Percentiles rank a stretch among this genome's conserved stretches.
phyloP scores from a whole-genome alignment of 2,888 invertebrate species.

The Mythimna ferrago region DNA sequence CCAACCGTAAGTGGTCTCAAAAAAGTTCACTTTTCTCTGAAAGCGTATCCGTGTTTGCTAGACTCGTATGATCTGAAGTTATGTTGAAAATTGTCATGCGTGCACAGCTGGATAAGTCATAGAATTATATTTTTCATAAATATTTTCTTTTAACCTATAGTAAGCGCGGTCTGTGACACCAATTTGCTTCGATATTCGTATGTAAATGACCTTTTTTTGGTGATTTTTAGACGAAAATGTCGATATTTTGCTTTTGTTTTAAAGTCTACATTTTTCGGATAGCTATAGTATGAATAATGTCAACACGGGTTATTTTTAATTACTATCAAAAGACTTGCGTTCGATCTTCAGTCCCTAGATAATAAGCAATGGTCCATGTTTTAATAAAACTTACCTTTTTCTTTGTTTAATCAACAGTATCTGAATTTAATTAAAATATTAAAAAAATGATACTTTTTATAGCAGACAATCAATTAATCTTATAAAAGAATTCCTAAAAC shows the following conservation, averaged over 20 bases:
- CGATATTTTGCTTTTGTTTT: not conserved
- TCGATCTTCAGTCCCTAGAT: too few relatives aligned
- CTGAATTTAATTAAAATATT: not conserved
- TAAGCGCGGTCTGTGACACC: constrained; percentile 13
- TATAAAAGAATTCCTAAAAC: too few relatives aligned
- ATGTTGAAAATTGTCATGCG: constrained; percentile 66
- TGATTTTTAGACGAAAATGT: not conserved
- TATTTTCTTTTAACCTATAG: constrained; percentile 34
- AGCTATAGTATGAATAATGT: not conserved
- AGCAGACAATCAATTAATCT: too few relatives aligned
- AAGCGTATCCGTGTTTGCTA: constrained; percentile 55
- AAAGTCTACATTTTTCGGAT: not conserved
- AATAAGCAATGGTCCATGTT: too few relatives aligned
- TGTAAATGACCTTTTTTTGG: not conserved
- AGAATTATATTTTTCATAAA: constrained; percentile 44
- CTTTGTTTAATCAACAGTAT: not conserved
- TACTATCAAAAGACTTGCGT: too few relatives aligned
- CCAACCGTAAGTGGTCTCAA: constrained; percentile 32
- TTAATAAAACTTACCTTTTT: not conserved
- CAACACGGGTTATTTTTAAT: not conserved
- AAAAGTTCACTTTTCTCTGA: constrained; percentile 49
- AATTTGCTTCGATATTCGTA: constrained; percentile 17
- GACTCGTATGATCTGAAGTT: constrained; percentile 67
- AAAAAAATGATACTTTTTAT: too few relatives aligned
- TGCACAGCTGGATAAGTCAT: constrained; percentile 56